Evolutionary conservation across 2,797 vertebrate genomes (phyloP).

Genomic region (Monodelphis domestica): DNA sequence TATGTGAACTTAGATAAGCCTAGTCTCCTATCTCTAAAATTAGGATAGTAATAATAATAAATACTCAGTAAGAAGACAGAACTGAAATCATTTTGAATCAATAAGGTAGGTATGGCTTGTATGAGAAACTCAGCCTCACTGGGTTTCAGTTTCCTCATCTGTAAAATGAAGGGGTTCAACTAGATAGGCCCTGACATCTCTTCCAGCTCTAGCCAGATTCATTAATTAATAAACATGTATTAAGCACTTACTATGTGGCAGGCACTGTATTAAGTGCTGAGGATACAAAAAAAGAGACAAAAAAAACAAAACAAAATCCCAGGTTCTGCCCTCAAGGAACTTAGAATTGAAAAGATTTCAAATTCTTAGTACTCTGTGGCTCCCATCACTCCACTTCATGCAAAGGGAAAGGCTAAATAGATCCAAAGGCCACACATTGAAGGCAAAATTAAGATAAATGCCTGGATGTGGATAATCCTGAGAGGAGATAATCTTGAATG

Average conservation of each 20-base stretch:
- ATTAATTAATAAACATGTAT: not conserved
- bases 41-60: not conserved
- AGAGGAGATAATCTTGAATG: not conserved
- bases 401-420: not conserved
- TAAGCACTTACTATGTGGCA: not conserved
- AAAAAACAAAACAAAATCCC: too few species aligned
- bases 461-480: not conserved
- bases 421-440: not conserved
- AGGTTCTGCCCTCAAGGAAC: not conserved
- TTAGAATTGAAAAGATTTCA: not conserved
- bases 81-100: not conserved
- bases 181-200: not conserved
- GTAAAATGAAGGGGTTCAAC: not conserved
- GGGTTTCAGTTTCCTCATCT: not conserved
- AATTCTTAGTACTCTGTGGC: not conserved
- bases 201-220: not conserved
- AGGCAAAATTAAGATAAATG: conserved; percentile 18
- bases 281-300: not conserved
- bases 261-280: not conserved
- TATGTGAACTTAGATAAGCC: not conserved
- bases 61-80: not conserved
- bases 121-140: not conserved
- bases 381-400: not conserved
- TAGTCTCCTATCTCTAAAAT: not conserved
- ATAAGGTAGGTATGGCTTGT: too few species aligned